Conservation (phyloP, 2,888 invertebrate genomes). For the Galeopsomyia nigrocyanea region DNA sequence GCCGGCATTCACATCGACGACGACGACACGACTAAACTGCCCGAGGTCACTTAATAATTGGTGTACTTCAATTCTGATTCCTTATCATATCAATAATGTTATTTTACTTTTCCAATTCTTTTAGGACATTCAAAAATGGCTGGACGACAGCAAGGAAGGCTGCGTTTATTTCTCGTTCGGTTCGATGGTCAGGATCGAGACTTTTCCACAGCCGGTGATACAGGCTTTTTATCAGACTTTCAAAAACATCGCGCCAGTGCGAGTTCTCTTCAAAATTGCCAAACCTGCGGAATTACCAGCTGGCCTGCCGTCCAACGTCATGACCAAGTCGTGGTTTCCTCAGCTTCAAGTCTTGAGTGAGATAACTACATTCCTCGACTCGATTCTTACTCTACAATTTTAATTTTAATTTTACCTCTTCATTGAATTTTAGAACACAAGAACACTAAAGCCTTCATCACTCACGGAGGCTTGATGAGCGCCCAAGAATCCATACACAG, state of each 20-base stretch:
- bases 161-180: slow-evolving; percentile 53
- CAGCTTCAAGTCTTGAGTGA: slow-evolving; percentile 59
- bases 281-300: slow-evolving; percentile 54
- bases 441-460: slow-evolving; percentile 56
- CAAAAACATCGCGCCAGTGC: slow-evolving; percentile 55
- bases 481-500: slow-evolving; percentile 54
- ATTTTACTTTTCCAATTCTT: no score
- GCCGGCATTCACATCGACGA: slow-evolving; percentile 70
- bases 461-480: slow-evolving; percentile 57
- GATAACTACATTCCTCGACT: slow-evolving; percentile 44
- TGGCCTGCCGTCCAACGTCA: slow-evolving; percentile 62
- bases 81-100: no score
- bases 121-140: no score
- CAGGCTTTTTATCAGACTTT: slow-evolving; percentile 54
- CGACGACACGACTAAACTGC: slow-evolving; percentile 25
- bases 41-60: no score
- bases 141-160: no score
- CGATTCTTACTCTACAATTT: neutral
- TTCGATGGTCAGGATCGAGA: slow-evolving; percentile 59
- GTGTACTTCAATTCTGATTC: no score
- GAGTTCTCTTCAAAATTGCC: slow-evolving; percentile 58
- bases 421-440: slow-evolving; percentile 55
- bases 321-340: slow-evolving; percentile 59
- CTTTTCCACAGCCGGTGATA: slow-evolving; percentile 51
- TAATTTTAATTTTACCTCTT: neutral